Evolutionary conservation across 2,797 vertebrate species (phyloP), one percentile per base, ranked within the genome.

Genomic region (Lacerta viridis): DNA sequence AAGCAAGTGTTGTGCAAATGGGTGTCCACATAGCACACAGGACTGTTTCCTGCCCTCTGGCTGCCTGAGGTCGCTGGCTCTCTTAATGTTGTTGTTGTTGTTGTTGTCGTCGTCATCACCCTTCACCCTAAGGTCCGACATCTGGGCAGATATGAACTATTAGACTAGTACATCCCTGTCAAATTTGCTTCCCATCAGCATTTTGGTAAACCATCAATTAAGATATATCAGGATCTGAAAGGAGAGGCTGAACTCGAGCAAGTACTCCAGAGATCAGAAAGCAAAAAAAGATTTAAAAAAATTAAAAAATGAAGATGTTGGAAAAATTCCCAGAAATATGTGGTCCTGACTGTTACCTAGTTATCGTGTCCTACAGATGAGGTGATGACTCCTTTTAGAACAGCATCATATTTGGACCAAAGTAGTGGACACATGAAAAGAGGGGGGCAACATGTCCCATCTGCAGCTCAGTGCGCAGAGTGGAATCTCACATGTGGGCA

Each of bases 241-340:
- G 11, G 33, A 15, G 36, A 87, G 64, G 86, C 13, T 87, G 50
- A 46, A 20, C 23, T 75, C 71, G 55, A 43, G 5, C 29, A 43
- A 78, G 36, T 23, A 74, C 86, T 90, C 82, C 33, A 77, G 88
- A 91, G 90, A 7, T 75, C 61, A 87, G 88, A 74, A 46, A 61
- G 59, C 50, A 55, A 55, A 55, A 55, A 0, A 55, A 15, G n/a
- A n/a, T n/a, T n/a, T 33, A 33, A 33, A 33, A 33, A 33, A 33
- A 33, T 5, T 5, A 41, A 13, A 20, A 36, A 88, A 84, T 92
- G 77, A 20, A 13, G 4, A 86, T 91, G 81, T 66, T 8, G 1
- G 86, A 92, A 91, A 89, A 85, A 93, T 95, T 94, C 88, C 89
- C 91, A 90, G 88, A 86, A 91, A 93, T 68, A 81, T 5, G 61